A percentile compares a stretch with the other conserved stretches of the same genome.
Evolutionary conservation across 1,140 invertebrate genomes (phyloP).

Genomic region (Parasteatoda tepidariorum): DNA sequence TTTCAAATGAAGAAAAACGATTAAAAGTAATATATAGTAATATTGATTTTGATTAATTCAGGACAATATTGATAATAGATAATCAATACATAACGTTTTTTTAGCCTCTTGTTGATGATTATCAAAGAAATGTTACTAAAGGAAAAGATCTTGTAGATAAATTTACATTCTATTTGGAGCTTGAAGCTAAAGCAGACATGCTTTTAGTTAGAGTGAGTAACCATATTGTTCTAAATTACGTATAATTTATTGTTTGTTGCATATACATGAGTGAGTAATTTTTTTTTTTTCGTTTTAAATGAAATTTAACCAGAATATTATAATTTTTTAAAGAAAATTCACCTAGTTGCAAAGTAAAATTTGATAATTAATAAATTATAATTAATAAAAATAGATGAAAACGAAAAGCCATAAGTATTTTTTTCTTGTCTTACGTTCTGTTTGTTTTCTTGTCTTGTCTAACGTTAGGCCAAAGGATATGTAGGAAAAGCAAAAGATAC

Average conservation of each 20-base stretch:
- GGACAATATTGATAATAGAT: not conserved
- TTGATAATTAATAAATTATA: not conserved
- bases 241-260: not conserved
- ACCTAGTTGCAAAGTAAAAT: no score
- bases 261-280: no score
- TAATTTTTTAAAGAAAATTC: no score
- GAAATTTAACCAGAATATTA: no score
- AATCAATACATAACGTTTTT: not conserved
- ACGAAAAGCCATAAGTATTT: no score
- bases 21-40: constrained; percentile 9
- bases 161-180: constrained; percentile 62
- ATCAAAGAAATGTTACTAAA: constrained; percentile 28
- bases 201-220: constrained; percentile 52
- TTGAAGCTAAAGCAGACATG: constrained; percentile 62
- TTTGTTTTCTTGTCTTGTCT: not conserved
- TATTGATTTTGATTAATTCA: no score
- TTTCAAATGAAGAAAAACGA: constrained; percentile 23
- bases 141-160: constrained; percentile 61
- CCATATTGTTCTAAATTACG: not conserved
- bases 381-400: no score
- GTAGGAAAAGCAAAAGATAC: constrained; percentile 7
- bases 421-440: not conserved
- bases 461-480: constrained; percentile 41
- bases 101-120: constrained; percentile 46
- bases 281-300: no score